Evolutionary conservation across 1,140 invertebrate species (phyloP).

Genomic region (Brachionus calyciflorus): DNA sequence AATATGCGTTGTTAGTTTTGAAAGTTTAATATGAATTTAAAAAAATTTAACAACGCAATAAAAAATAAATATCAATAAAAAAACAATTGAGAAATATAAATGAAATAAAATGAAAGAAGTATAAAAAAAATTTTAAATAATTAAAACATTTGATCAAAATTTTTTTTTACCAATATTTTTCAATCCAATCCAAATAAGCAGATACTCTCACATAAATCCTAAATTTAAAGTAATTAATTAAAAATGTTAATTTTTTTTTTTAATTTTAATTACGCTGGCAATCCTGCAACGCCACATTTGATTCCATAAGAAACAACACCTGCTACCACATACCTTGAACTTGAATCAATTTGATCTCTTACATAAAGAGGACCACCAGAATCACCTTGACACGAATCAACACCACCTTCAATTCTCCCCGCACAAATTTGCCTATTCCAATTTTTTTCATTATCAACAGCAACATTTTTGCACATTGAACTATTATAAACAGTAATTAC

Average conservation of each 20-base stretch:
- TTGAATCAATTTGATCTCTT: not conserved
- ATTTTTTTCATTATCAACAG: not conserved
- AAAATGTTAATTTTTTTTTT: not conserved
- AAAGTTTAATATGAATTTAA: too few relatives aligned
- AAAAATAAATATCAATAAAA: too few relatives aligned
- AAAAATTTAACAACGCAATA: too few relatives aligned
- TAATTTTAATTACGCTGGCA: not conserved
- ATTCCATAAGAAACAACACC: constrained; percentile 26
- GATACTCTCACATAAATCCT: constrained; percentile 9
- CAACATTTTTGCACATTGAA: not conserved
- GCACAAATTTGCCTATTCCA: constrained; percentile 42
- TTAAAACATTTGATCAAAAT: too few relatives aligned
- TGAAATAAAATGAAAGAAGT: too few relatives aligned
- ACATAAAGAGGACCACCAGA: constrained; percentile 24
- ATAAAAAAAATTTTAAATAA: too few relatives aligned
- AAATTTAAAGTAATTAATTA: not conserved
- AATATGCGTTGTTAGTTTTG: too few relatives aligned
- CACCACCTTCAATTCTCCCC: constrained; percentile 7
- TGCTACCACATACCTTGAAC: not conserved
- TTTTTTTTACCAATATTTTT: too few relatives aligned
- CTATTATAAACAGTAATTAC: constrained; percentile 14
- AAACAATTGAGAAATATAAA: too few relatives aligned
- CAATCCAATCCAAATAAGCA: constrained; percentile 37
- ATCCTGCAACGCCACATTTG: not conserved
- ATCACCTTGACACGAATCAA: constrained; percentile 34